Conservation (phyloP, 2,888 invertebrate genomes). For the Opisthograptis luteolata region DNA sequence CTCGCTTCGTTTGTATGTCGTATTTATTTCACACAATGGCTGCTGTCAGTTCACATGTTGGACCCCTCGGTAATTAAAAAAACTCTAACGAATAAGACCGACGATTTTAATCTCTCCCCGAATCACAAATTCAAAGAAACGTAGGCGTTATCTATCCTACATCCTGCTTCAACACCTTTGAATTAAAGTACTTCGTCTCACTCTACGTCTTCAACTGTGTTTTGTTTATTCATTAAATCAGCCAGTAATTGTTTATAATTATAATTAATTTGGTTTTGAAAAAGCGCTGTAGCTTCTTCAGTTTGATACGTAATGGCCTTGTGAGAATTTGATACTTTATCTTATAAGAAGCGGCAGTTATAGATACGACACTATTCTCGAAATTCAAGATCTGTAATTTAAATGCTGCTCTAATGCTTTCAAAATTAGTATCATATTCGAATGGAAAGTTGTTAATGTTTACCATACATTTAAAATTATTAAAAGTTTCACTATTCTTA, state of each 20-base stretch:
- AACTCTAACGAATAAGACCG: constrained; percentile 82
- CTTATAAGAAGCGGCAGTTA: constrained; percentile 43
- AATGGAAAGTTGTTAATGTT: neutral
- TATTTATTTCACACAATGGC: constrained; percentile 79
- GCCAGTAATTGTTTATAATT: constrained; percentile 79
- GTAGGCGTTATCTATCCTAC: constrained; percentile 74
- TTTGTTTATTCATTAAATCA: constrained; percentile 74
- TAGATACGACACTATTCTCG: constrained; percentile 23
- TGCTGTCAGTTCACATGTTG: constrained; percentile 76
- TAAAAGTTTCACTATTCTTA: constrained; percentile 71
- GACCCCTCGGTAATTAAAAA: constrained; percentile 82
- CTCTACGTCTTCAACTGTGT: constrained; percentile 58
- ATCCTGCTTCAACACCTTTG: constrained; percentile 60
- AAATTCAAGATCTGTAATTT: constrained; percentile 1
- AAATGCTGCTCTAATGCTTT: constrained; percentile 11
- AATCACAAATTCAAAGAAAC: constrained; percentile 77
- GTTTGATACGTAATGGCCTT: constrained; percentile 65
- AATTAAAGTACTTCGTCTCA: constrained; percentile 52
- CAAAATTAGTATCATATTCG: constrained; percentile 4
- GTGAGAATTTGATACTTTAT: constrained; percentile 76
- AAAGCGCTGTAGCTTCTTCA: constrained; percentile 61
- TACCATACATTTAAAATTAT: constrained; percentile 60
- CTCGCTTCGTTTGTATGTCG: constrained; percentile 55
- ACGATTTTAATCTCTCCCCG: constrained; percentile 82
- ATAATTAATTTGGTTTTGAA: constrained; percentile 76